These are phyloP conservation scores for Sebastes goodei DNA, from an alignment of 2,797 vertebrate species.

Conservation along the genomic window DNA sequence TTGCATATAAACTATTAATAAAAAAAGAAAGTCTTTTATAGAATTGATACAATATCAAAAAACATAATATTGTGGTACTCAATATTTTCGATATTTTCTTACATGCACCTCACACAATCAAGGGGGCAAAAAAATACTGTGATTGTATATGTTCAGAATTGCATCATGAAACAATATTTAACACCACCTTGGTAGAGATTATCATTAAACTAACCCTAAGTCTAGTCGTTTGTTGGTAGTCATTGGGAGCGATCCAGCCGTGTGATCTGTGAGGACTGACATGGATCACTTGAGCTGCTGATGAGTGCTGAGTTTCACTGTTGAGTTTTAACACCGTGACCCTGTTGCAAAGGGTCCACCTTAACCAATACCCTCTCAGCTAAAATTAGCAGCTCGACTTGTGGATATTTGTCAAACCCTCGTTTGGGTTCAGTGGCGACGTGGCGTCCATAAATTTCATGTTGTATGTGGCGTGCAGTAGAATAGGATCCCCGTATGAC, in stretches of 20 bases:
- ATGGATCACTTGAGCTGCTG: conserved; percentile 58
- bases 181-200: neutral
- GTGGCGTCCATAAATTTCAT: conserved; percentile 35
- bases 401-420: conserved; percentile 62
- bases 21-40: too few species aligned
- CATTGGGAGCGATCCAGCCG: conserved; percentile 13
- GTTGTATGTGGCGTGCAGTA: conserved; percentile 4
- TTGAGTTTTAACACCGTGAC: conserved; percentile 69
- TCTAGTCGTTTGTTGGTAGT: neutral
- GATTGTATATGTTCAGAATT: neutral
- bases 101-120: too few species aligned
- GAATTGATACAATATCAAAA: too few species aligned
- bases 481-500: neutral
- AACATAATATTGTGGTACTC: too few species aligned
- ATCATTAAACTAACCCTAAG: neutral
- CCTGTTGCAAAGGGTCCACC: conserved; percentile 45
- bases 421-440: conserved; percentile 40
- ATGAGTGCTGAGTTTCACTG: conserved; percentile 65
- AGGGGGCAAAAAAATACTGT: neutral
- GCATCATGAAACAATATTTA: neutral
- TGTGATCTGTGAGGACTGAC: conserved; percentile 47
- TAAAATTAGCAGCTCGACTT: conserved; percentile 70
- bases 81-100: too few species aligned
- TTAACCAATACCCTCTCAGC: conserved; percentile 47
- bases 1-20: too few species aligned